Percentiles rank a stretch among this genome's conserved stretches.
Evolutionary conservation across 2,888 invertebrate species (phyloP).

Genomic region (Notodromas monacha): DNA sequence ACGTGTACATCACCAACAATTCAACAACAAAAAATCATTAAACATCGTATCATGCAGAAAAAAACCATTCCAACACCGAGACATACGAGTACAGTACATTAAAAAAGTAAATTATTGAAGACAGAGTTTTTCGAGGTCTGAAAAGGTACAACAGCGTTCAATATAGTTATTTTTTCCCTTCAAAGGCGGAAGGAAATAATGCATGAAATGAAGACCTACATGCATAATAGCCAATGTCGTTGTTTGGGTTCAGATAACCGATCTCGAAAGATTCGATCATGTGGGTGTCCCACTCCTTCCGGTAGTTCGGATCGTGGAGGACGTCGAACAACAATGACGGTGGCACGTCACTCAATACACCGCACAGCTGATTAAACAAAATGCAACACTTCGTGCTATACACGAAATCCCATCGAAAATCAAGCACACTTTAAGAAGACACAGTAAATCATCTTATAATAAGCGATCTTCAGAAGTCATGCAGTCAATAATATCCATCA

Average conservation of each 20-base stretch:
- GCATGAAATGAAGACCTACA: conserved; percentile 30
- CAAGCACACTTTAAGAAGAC: too few relatives aligned
- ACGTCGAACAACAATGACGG: conserved; percentile 51
- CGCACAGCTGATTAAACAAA: conserved; percentile 19
- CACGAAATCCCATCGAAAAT: too few relatives aligned
- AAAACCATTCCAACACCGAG: too few relatives aligned
- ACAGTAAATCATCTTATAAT: too few relatives aligned
- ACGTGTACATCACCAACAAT: too few relatives aligned
- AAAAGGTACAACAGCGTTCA: too few relatives aligned
- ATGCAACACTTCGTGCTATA: too few relatives aligned
- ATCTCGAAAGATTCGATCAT: conserved; percentile 59
- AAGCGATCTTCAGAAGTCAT: too few relatives aligned
- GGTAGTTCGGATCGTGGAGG: conserved; percentile 55
- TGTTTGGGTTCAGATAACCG: conserved; percentile 63
- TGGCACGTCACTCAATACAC: conserved; percentile 39
- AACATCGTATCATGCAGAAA: too few relatives aligned
- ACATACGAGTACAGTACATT: conserved; percentile 7
- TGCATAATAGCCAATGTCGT: conserved; percentile 69
- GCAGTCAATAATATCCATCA: too few relatives aligned
- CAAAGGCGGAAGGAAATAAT: conserved; percentile 6
- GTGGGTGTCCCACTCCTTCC: conserved; percentile 62
- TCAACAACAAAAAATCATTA: too few relatives aligned
- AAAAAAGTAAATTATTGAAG: conserved; percentile 6
- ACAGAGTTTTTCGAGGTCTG: too few relatives aligned
- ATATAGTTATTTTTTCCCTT: not conserved